phyloP scores from a whole-genome alignment of 2,888 invertebrate species.

The Sesia bembeciformis region DNA sequence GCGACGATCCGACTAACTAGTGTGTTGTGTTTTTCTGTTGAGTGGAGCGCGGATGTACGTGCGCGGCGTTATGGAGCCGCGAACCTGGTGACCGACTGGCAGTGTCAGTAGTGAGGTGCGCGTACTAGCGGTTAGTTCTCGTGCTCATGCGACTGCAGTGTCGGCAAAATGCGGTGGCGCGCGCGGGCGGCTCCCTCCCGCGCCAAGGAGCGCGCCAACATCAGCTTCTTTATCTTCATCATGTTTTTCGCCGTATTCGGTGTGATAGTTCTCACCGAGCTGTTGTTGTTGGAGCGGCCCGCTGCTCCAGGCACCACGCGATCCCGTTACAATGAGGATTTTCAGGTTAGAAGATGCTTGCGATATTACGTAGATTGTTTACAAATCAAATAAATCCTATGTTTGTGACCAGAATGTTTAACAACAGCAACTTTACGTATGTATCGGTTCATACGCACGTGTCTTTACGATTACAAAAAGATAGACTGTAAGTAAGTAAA shows the following conservation, averaged over 20 bases:
- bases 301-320: constrained; percentile 67
- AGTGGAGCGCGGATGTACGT: constrained; percentile 17
- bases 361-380: not conserved
- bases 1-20: constrained; percentile 17
- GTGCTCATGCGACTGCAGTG: constrained; percentile 40
- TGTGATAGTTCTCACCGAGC: constrained; percentile 89
- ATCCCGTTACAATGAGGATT: constrained; percentile 82
- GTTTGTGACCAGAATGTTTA: not conserved
- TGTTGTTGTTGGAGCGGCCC: constrained; percentile 74
- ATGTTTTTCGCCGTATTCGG: constrained; percentile 93
- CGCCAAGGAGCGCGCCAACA: constrained; percentile 86
- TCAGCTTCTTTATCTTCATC: constrained; percentile 92
- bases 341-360: constrained; percentile 62
- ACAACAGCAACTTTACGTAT: no score
- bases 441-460: no score
- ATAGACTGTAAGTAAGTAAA: no score
- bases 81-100: constrained; percentile 29
- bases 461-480: no score
- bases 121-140: constrained; percentile 27
- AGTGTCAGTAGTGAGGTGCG: constrained; percentile 33
- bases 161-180: constrained; percentile 63
- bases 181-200: constrained; percentile 64
- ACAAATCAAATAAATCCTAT: not conserved
- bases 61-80: constrained; percentile 30
- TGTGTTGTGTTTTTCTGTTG: constrained; percentile 33